phyloP scores from a whole-genome alignment of 2,888 invertebrate species.

The Drosophila demipolita region DNA sequence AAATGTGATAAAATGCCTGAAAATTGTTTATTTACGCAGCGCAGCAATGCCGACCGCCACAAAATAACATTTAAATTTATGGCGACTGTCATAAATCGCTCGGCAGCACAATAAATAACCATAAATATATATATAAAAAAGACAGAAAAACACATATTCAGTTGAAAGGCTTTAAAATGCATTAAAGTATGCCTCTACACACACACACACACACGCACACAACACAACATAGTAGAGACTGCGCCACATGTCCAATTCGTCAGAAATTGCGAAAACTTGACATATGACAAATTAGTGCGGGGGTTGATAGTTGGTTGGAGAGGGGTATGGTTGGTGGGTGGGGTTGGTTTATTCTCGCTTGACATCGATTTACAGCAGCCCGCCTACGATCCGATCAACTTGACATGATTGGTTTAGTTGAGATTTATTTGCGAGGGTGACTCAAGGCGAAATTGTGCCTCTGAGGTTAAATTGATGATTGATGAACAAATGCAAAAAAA shows the following conservation, averaged over 20 bases:
- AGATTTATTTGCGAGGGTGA: slow-evolving; percentile 56
- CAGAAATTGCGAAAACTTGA: slow-evolving; percentile 13
- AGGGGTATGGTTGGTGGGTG: neutral
- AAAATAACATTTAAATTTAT: slow-evolving; percentile 66
- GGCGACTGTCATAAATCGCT: slow-evolving; percentile 64
- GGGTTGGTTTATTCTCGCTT: neutral
- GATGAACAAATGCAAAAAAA: too few relatives aligned
- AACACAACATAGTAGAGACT: slow-evolving; percentile 7
- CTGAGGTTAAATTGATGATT: slow-evolving; percentile 13
- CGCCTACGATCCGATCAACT: slow-evolving; percentile 53
- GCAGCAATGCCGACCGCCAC: neutral
- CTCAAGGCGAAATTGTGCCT: slow-evolving; percentile 6
- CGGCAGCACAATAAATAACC: slow-evolving; percentile 25
- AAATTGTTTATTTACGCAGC: slow-evolving; percentile 73
- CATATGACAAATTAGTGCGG: neutral
- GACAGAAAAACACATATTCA: slow-evolving; percentile 3
- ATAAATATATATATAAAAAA: slow-evolving; percentile 13
- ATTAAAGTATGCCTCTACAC: slow-evolving; percentile 30
- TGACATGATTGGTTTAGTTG: slow-evolving; percentile 72
- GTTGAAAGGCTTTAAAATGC: slow-evolving; percentile 46
- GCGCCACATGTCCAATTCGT: slow-evolving; percentile 11
- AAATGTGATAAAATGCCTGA: slow-evolving; percentile 66
- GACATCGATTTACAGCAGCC: slow-evolving; percentile 49
- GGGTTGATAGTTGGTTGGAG: too few relatives aligned
- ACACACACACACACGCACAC: neutral